These are phyloP conservation scores for Panurus biarmicus DNA, from an alignment of 2,113 vertebrate species.

Conservation along the genomic window DNA sequence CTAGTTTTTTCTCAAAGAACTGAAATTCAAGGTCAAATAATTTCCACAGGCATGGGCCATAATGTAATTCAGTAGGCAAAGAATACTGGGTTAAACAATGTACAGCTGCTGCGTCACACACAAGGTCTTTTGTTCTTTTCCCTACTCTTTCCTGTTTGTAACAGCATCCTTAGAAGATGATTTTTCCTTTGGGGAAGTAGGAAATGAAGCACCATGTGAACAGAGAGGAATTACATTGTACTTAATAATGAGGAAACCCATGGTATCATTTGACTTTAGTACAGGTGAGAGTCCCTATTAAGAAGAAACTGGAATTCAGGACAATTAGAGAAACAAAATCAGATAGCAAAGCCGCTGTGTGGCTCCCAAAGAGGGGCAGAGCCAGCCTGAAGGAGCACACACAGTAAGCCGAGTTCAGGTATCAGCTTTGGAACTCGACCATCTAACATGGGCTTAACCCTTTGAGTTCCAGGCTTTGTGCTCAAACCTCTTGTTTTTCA, in stretches of 20 bases:
- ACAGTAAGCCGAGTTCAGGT: accelerated
- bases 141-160: neutral
- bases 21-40: neutral
- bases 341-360: accelerated
- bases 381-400: neutral
- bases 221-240: neutral
- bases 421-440: neutral
- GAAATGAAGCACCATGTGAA: neutral
- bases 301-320: neutral
- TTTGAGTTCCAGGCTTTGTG: neutral
- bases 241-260: neutral
- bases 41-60: neutral
- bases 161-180: neutral
- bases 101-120: neutral
- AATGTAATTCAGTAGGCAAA: neutral
- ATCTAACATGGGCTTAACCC: neutral
- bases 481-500: neutral
- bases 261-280: neutral
- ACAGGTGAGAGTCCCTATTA: neutral
- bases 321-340: neutral
- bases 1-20: neutral
- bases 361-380: neutral
- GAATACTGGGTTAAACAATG: neutral
- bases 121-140: neutral
- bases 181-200: neutral